Base-by-base conservation (phyloP, 64 coral and sea anemone species). In the Stichodactyla helianthus region DNA sequence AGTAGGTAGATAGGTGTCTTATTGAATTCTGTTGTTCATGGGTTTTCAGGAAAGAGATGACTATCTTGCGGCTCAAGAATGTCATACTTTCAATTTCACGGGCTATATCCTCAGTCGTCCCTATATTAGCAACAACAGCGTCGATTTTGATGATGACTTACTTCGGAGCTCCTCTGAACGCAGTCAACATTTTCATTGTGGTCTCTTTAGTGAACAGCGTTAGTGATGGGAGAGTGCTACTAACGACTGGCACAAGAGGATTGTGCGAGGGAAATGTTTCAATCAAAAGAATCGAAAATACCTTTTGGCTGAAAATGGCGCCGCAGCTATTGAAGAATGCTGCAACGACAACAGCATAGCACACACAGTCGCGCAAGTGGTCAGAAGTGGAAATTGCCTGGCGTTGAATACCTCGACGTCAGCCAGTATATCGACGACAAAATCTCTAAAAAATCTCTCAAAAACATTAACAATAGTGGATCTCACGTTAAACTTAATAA, bases 31-130 rank as follows among this genome's bases (percentile, higher is more conserved):
- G 19, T 65, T 65, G 14, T 65, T 65, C 19, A 16, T 65, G 62
- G 62, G 15, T 65, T 65, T 65, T 19, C 50, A 78, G 76, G 76
- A 78, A 78, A 78, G 76, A 78, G 17, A 78, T 78, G 0, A 78
- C 7, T 12, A 12, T 78, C 26, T 8, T 51, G 7, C 28, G 31
- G 7, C 13, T 18, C 17, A 78, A 78, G 17, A 50, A 28, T 12
- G 10, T 78, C 76, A 44, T 78, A 28, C 50, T 51, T 28, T 78
- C 76, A 12, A 28, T 78, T 14, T 13, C 31, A 27, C 7, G 25
- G 18, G 0, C 27, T 15, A 12, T 78, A 28, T 78, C 10, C 28
- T 13, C 76, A 28, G 0, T 44, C 50, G 8, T 78, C 10, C 25
- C 50, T 18, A 11, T 78, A 78, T 44, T 50, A 28, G 76, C 22